Evolutionary conservation across 2,113 vertebrate species (phyloP).

Genomic region (Sturnira hondurensis): DNA sequence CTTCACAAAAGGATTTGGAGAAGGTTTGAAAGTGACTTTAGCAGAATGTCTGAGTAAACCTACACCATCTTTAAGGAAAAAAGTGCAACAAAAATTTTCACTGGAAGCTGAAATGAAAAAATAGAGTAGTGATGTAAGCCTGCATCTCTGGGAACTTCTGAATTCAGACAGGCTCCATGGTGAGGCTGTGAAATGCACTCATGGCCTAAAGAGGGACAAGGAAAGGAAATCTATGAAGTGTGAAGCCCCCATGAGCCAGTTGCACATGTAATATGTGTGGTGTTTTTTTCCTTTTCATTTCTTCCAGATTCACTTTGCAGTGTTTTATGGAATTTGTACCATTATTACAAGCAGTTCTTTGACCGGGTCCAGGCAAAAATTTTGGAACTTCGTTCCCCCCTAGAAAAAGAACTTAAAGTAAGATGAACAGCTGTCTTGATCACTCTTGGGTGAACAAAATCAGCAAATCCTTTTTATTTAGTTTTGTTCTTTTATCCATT

Average conservation of each 20-base stretch:
- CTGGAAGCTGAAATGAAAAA: background rate
- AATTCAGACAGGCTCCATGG: background rate
- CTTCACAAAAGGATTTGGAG: background rate
- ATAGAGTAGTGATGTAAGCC: background rate
- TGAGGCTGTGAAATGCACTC: background rate
- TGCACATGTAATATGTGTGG: background rate
- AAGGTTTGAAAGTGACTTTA: slow-evolving; percentile 17
- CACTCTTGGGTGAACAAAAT: background rate
- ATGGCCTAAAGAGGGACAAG: background rate
- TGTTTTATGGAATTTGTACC: slow-evolving; percentile 94
- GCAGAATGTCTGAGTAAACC: background rate
- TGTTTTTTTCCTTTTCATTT: slow-evolving; percentile 49
- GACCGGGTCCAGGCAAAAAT: slow-evolving; percentile 86
- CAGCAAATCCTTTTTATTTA: background rate
- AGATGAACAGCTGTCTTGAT: slow-evolving; percentile 35
- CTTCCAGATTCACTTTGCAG: slow-evolving; percentile 87
- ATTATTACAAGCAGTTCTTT: slow-evolving; percentile 95
- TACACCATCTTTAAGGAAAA: background rate
- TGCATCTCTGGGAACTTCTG: background rate
- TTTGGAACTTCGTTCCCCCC: slow-evolving; percentile 88
- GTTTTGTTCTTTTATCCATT: background rate
- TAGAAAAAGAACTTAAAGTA: slow-evolving; percentile 98
- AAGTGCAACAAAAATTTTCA: background rate
- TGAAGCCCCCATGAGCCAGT: background rate
- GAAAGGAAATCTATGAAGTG: background rate